phyloP scores from a whole-genome alignment of 2,797 vertebrate species.

The Anguilla pacifica region DNA sequence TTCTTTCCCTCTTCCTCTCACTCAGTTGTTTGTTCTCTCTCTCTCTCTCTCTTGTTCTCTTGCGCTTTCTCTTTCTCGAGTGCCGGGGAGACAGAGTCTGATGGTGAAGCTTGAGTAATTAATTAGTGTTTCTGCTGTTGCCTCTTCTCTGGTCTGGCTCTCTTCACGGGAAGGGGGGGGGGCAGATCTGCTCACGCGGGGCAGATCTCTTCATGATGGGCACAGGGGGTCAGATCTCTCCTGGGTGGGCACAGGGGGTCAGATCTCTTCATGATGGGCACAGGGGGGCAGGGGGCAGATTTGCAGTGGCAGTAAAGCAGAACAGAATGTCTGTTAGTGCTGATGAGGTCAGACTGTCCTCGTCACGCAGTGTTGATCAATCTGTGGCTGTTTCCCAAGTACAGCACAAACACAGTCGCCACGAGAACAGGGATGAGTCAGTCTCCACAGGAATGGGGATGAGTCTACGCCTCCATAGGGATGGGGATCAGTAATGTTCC shows the following conservation, averaged over 20 bases:
- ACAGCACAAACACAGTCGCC: neutral
- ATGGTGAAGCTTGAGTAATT: neutral
- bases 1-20: neutral
- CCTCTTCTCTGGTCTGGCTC: neutral
- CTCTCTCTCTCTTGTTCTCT: neutral
- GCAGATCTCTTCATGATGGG: too few species aligned
- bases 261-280: neutral
- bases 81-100: neutral
- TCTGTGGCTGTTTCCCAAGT: neutral
- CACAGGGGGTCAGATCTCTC: too few species aligned
- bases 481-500: too few species aligned
- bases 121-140: neutral
- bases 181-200: too few species aligned
- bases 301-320: neutral
- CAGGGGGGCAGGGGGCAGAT: neutral
- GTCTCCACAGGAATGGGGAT: too few species aligned
- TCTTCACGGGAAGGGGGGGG: neutral
- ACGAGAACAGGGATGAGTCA: too few species aligned
- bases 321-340: neutral
- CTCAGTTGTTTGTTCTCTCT: neutral
- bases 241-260: neutral
- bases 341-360: neutral
- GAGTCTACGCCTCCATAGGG: too few species aligned
- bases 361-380: neutral
- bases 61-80: neutral